Evolutionary conservation across 2,888 invertebrate genomes (phyloP).

Genomic region (Branchipolynoe longqiensis): DNA sequence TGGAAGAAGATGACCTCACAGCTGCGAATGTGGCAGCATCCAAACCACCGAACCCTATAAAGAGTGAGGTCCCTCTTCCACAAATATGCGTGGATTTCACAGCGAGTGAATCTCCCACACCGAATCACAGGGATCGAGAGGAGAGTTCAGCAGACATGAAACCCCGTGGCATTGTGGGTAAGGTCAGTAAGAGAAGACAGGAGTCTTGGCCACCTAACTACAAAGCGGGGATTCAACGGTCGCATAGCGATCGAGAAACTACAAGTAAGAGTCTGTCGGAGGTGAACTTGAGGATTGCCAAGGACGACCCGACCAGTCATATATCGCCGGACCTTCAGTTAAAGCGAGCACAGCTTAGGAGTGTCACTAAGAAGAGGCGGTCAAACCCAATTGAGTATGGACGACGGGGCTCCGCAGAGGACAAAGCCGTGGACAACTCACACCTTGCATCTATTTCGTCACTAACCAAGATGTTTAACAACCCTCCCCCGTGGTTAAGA

Average conservation of each 20-base stretch:
- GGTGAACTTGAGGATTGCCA: background rate
- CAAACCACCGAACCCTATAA: no score
- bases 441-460: slow-evolving; percentile 34
- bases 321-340: slow-evolving; percentile 5
- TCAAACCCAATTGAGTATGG: slow-evolving; percentile 2
- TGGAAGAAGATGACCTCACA: slow-evolving; percentile 13
- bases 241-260: background rate
- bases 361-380: background rate
- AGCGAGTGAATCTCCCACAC: no score
- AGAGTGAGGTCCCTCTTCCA: no score
- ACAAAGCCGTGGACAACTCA: slow-evolving; percentile 32
- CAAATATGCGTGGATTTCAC: no score
- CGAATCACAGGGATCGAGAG: no score
- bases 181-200: background rate
- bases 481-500: slow-evolving; percentile 12
- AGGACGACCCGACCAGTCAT: background rate
- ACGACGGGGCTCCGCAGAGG: background rate
- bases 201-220: background rate
- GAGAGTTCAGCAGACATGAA: no score
- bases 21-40: no score
- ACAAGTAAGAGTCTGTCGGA: background rate
- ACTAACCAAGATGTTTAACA: slow-evolving; percentile 49
- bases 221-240: background rate
- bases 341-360: background rate
- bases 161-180: no score